Conservation (phyloP, 2,113 vertebrate genomes). For the Calyptomena viridis region DNA sequence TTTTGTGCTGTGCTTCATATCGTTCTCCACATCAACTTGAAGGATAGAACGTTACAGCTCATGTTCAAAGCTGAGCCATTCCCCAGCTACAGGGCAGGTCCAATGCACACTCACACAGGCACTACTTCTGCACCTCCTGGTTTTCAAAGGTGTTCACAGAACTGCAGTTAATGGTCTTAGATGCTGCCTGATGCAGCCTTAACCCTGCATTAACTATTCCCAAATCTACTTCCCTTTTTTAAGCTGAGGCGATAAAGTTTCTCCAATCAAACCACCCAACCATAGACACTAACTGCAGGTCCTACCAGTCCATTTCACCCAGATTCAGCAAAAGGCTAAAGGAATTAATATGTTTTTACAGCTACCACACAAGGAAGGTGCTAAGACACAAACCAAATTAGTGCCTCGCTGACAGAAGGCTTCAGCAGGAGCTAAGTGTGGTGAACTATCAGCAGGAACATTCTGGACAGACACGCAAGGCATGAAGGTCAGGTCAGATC, state of each 20-base stretch:
- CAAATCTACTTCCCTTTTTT: background rate
- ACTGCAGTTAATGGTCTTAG: background rate
- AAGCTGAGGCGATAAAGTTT: background rate
- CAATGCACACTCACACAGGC: fast-evolving
- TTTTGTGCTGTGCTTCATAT: background rate
- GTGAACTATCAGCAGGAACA: background rate
- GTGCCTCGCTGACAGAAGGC: background rate
- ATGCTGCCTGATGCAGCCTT: background rate
- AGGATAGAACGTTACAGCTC: background rate
- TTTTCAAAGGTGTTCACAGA: background rate
- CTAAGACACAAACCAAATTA: background rate
- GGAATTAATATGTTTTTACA: background rate
- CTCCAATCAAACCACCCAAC: background rate
- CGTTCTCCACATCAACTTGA: background rate
- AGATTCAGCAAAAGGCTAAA: background rate
- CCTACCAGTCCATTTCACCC: background rate
- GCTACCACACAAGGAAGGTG: background rate
- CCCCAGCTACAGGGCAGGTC: background rate
- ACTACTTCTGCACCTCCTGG: background rate
- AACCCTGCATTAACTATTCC: background rate
- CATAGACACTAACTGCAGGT: background rate
- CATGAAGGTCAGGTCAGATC: background rate
- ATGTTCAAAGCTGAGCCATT: background rate
- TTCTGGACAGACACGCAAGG: background rate
- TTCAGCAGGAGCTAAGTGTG: background rate